These are phyloP conservation scores for Thunnus thynnus DNA, from an alignment of 2,113 vertebrate genomes.

Conservation along the genomic window DNA sequence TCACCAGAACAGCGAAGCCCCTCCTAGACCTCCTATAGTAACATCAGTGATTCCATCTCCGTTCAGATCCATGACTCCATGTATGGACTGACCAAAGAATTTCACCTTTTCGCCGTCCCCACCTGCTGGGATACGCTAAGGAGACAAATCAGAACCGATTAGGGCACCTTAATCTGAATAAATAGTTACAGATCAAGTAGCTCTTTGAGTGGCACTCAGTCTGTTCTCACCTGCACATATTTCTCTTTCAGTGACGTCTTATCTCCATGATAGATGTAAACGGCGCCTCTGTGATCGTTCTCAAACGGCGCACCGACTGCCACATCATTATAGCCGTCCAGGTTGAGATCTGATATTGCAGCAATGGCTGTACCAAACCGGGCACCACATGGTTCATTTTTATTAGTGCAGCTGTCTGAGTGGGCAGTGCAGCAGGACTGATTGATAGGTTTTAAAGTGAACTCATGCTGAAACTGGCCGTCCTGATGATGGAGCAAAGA, in stretches of 20 bases:
- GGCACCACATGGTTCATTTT: constrained; percentile 93
- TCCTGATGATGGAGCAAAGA: constrained; percentile 59
- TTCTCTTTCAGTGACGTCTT: constrained; percentile 86
- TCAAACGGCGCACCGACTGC: constrained; percentile 95
- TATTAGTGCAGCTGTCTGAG: constrained; percentile 83
- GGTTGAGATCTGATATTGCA: constrained; percentile 92
- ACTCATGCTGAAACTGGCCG: constrained; percentile 88
- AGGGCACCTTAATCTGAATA: background rate
- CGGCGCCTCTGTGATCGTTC: constrained; percentile 93
- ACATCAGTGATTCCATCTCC: constrained; percentile 94
- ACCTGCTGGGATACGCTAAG: constrained; percentile 92
- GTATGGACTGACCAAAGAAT: constrained; percentile 98
- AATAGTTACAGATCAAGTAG: background rate
- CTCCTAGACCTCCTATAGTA: constrained; percentile 96
- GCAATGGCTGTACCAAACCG: constrained; percentile 97
- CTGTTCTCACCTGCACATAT: constrained; percentile 88
- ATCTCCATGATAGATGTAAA: constrained; percentile 93
- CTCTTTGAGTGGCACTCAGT: no score
- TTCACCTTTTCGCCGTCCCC: constrained; percentile 93
- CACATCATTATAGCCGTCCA: constrained; percentile 93
- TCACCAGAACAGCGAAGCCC: constrained; percentile 96
- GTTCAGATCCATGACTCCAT: constrained; percentile 97
- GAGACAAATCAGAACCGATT: constrained; percentile 36
- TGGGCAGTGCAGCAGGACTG: constrained; percentile 89
- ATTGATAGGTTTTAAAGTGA: constrained; percentile 91